Conservation (phyloP, 2,888 invertebrate species). For the Entomobrya multifasciata region DNA sequence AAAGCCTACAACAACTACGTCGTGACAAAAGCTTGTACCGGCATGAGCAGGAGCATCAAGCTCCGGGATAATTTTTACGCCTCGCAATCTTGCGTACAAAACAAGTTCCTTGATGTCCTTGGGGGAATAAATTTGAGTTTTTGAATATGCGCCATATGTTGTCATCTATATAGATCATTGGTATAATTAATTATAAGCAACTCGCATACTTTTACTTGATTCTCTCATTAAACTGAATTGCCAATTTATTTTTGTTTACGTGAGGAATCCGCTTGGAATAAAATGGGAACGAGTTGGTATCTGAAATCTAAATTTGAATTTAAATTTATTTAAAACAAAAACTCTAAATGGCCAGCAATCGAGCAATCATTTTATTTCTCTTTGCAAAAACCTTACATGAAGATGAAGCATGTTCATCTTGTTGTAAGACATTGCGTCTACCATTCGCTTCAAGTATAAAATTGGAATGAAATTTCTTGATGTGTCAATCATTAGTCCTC, state of each 20-base stretch:
- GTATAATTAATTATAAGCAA: neutral
- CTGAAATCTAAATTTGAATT: too few species aligned
- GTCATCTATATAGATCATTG: slow-evolving; percentile 84
- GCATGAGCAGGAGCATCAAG: slow-evolving; percentile 76
- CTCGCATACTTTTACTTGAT: neutral
- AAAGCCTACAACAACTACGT: too few species aligned
- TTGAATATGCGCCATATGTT: slow-evolving; percentile 84
- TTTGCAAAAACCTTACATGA: too few species aligned
- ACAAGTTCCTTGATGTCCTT: slow-evolving; percentile 83
- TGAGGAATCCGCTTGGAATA: slow-evolving; percentile 81
- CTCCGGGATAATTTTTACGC: slow-evolving; percentile 81
- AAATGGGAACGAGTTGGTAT: slow-evolving; percentile 83
- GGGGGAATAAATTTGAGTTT: slow-evolving; percentile 86
- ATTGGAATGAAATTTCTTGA: slow-evolving; percentile 84
- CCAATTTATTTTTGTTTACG: slow-evolving; percentile 59
- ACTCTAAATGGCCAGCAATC: neutral
- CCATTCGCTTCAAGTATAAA: slow-evolving; percentile 85
- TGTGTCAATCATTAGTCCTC: slow-evolving; percentile 84
- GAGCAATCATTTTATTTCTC: too few species aligned
- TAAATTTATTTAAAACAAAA: slow-evolving; percentile 58
- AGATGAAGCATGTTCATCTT: slow-evolving; percentile 85
- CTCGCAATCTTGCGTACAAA: slow-evolving; percentile 82
- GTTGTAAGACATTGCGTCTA: slow-evolving; percentile 92
- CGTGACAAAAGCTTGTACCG: slow-evolving; percentile 62
- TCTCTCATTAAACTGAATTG: slow-evolving; percentile 3